Evolutionary conservation across 37 sponge, comb jelly and placozoan species (phyloP), one percentile per base, ranked within the genome.

Genomic region (Cladorhizidae sp.): DNA sequence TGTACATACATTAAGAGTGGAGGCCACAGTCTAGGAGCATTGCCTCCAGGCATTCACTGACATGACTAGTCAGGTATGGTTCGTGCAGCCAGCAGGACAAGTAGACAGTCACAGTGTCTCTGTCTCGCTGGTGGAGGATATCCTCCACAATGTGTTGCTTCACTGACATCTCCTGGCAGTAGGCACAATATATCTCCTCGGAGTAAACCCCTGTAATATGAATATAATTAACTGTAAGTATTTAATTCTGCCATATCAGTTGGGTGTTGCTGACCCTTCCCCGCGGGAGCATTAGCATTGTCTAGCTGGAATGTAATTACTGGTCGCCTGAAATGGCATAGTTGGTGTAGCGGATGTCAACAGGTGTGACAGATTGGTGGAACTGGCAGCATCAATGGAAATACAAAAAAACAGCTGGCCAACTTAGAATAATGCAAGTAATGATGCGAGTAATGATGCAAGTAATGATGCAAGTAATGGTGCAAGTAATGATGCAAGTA

Each of bases 31-130:
- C 84, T 7, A 89, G 23, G 31, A 89, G 69, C 74, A 89, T 35
- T 0, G 81, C 68, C 78, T 84, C 80, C 37, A 89, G 39, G 52
- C 80, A 43, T 8, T 80, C 81, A n/a, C 7, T 70, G 18, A 45
- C 29, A 1, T 77, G 36, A 22, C 14, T 79, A 23, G 40, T 62
- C 59, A 90, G 43, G 58, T 81, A 81, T 18, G 91, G 91, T 37
- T 90, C 62, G 62, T 90, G 91, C n/a, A 90, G 64, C 91, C 91
- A 90, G 49, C 86, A 85, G 9, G 86, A 78, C 21, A 90, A 65
- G 54, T 90, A 90, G 50, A 85, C 69, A 22, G 83, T 90, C 26
- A 86, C 57, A 20, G 86, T 86, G 74, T 90, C 91, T 21, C 74
- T 77, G 73, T 86, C 69, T 21, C 0, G 31, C 70, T 85, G 78